These are phyloP conservation scores for Xanthia togata DNA, from an alignment of 2,888 invertebrate species.

Conservation along the genomic window DNA sequence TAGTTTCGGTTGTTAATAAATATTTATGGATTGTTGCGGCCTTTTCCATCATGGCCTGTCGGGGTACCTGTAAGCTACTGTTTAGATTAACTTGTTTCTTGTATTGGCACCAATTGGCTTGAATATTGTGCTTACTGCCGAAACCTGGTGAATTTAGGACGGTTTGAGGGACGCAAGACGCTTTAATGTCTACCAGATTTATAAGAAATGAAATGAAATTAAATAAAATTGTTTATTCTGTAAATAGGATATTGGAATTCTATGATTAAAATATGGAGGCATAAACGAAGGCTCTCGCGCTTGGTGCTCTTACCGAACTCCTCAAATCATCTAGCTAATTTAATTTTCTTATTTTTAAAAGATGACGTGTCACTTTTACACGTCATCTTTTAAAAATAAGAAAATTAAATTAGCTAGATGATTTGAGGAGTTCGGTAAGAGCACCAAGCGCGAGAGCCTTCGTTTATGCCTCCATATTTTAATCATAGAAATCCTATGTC, in stretches of 20 bases:
- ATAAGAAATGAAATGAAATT: too few species aligned
- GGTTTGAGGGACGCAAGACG: neutral
- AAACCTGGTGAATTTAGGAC: conserved; percentile 19
- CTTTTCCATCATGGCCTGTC: conserved; percentile 49
- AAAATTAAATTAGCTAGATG: too few species aligned
- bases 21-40: conserved; percentile 60
- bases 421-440: too few species aligned
- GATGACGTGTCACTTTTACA: too few species aligned
- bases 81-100: conserved; percentile 49
- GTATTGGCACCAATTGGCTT: conserved; percentile 11
- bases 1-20: conserved; percentile 64
- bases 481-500: neutral
- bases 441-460: too few species aligned
- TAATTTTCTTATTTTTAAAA: too few species aligned
- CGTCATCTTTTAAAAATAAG: too few species aligned
- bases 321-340: too few species aligned
- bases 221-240: too few species aligned
- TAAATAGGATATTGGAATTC: neutral
- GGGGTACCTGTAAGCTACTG: conserved; percentile 27
- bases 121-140: conserved; percentile 12
- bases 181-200: neutral
- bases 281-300: neutral
- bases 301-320: too few species aligned
- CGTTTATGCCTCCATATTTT: neutral
- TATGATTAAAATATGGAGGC: neutral